Conservation (phyloP, 1,140 invertebrate genomes). For the Conopomorpha cramerella region DNA sequence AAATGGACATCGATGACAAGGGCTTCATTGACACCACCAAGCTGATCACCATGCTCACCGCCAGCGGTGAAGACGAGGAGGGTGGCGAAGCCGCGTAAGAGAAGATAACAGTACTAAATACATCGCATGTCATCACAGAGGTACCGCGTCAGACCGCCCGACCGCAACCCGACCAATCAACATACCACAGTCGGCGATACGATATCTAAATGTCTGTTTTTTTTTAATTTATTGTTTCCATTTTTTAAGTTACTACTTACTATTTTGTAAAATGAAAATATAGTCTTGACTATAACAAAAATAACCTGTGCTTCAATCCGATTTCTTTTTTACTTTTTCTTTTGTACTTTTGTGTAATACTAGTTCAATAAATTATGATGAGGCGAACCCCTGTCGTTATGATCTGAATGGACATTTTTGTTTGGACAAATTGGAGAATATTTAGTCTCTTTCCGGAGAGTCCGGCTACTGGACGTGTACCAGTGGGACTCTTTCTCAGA, state of each 20-base stretch:
- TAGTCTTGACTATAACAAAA: constrained; percentile 51
- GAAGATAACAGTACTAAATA: too few species aligned
- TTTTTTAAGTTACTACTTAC: constrained; percentile 57
- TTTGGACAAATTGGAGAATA: too few species aligned
- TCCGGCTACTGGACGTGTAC: too few species aligned
- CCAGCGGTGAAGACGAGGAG: constrained; percentile 76
- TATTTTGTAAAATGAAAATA: constrained; percentile 61
- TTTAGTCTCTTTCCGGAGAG: too few species aligned
- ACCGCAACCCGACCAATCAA: constrained; percentile 18
- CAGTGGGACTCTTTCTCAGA: too few species aligned
- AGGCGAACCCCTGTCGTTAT: too few species aligned
- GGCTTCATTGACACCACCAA: constrained; percentile 90
- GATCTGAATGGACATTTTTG: too few species aligned
- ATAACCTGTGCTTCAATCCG: neutral
- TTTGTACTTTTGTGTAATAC: neutral
- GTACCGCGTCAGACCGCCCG: constrained; percentile 20
- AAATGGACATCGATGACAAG: constrained; percentile 92
- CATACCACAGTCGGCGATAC: constrained; percentile 35
- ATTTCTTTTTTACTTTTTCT: neutral
- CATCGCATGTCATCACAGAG: too few species aligned
- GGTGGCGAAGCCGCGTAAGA: constrained; percentile 67
- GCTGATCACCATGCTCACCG: constrained; percentile 86
- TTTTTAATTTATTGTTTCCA: constrained; percentile 60
- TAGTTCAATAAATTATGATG: too few species aligned
- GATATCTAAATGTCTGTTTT: constrained; percentile 40